Base-by-base conservation (phyloP, 2,113 vertebrate genomes). In the Sinosuthora webbiana region DNA sequence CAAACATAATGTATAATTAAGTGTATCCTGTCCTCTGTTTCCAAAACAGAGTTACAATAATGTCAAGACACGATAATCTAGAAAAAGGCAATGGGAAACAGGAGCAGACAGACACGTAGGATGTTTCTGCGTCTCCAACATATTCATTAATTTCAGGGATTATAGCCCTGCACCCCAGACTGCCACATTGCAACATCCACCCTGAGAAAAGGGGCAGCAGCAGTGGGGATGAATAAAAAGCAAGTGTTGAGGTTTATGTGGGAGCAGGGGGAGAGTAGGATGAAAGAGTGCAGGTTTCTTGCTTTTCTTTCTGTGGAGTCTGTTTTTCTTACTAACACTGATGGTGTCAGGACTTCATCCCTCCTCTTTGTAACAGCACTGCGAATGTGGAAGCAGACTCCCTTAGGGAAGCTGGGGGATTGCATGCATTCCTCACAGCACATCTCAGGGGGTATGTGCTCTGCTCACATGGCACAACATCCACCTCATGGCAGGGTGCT, bases 1-100 rank as follows among this genome's bases (percentile, higher is more conserved):
- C 49, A 85, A 79, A 55, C 47, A 42, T 30, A 64, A 44, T 24
- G 56, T 65, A 50, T 79, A 91, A 95, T 95, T 93, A 91, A 91
- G 68, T 65, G 14, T 50, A 87, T 73, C 57, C n/a, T 13, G 17
- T 60, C 57, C 50, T 94, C 49, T 93, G n/a, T 84, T 93, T 95
- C 83, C 81, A 76, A 78, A 94, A 82, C 81, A 53, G 37, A 57
- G 78, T 57, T 94, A 80, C 42, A 87, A 73, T 79, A 65, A 76
- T 74, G 65, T 87, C 84, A 90, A 83, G 16, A 78, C 76, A 73
- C n/a, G 63, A 83, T 57, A 69, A 87, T 65, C 49, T 76, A 87
- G 41, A 2, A 8, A 84, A 81, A 82, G 27, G 41, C 6, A 2
- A 13, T 9, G 17, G 22, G 15, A 42, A 84, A 35, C 2, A 0